These are phyloP conservation scores for Podarcis cretensis DNA, from an alignment of 2,113 vertebrate species.

Conservation along the genomic window DNA sequence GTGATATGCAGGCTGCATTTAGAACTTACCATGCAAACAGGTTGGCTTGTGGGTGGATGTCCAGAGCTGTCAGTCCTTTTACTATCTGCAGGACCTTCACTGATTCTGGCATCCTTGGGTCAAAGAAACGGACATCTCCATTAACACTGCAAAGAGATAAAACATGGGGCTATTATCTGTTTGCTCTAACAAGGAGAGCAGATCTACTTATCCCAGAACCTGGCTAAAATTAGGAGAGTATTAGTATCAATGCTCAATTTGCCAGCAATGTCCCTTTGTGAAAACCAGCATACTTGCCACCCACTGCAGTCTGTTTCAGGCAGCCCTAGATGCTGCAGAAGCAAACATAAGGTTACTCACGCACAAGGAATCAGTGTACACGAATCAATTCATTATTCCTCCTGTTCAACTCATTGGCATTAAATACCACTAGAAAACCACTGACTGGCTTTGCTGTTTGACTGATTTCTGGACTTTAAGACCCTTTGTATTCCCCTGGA, in stretches of 20 bases:
- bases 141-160: constrained; percentile 82
- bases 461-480: neutral
- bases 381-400: neutral
- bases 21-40: constrained; percentile 92
- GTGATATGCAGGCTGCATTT: fast-evolving
- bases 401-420: neutral
- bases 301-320: neutral
- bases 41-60: constrained; percentile 96
- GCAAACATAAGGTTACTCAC: neutral
- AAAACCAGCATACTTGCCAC: neutral
- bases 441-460: neutral
- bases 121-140: constrained; percentile 94
- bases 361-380: fast-evolving
- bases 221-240: neutral
- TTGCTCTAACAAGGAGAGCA: fast-evolving
- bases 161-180: neutral
- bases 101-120: constrained; percentile 89
- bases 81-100: constrained; percentile 93
- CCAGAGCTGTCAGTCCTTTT: constrained; percentile 93
- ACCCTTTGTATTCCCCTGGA: neutral
- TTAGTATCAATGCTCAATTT: neutral
- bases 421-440: neutral
- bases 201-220: fast-evolving
- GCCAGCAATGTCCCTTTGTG: neutral
- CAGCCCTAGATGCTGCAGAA: fast-evolving